Conservation (phyloP, 1,140 invertebrate genomes). For the Scaptomyza hsui region DNA sequence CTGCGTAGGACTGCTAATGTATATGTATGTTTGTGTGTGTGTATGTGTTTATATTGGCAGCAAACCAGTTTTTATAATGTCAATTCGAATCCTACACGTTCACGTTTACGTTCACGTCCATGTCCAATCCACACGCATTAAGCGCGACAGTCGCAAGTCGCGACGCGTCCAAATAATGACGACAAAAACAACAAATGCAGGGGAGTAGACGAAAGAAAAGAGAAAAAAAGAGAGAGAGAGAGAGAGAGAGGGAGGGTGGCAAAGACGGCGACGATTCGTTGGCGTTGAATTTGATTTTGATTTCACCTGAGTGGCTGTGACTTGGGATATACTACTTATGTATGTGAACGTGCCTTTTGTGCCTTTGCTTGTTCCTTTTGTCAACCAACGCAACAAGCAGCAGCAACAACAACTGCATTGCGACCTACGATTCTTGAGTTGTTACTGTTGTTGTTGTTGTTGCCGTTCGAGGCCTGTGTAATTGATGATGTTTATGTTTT, state of each 20-base stretch:
- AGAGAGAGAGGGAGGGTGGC: slow-evolving; percentile 22
- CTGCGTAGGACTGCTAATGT: slow-evolving; percentile 58
- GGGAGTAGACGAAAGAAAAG: background rate
- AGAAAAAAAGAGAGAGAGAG: no score
- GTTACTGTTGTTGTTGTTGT: slow-evolving; percentile 22
- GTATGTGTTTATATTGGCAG: slow-evolving; percentile 61
- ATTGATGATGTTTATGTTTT: slow-evolving; percentile 76
- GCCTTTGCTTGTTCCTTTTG: slow-evolving; percentile 51
- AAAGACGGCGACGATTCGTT: slow-evolving; percentile 49
- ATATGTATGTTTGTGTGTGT: background rate
- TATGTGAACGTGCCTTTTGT: slow-evolving; percentile 1
- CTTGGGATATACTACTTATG: slow-evolving; percentile 14
- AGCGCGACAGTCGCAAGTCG: slow-evolving; percentile 80
- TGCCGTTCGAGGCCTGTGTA: slow-evolving; percentile 64
- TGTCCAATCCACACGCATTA: slow-evolving; percentile 76
- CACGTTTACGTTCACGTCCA: slow-evolving; percentile 76
- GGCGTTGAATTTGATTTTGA: slow-evolving; percentile 83
- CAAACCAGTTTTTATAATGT: slow-evolving; percentile 81
- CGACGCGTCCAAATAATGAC: slow-evolving; percentile 71
- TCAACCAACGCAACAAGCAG: slow-evolving; percentile 66
- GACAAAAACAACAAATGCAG: slow-evolving; percentile 25
- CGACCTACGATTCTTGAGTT: slow-evolving; percentile 64
- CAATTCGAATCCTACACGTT: slow-evolving; percentile 81
- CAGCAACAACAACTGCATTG: slow-evolving; percentile 42
- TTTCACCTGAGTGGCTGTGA: slow-evolving; percentile 75